Percentiles rank a stretch among this genome's conserved stretches.
Conservation (phyloP, 2,113 vertebrate genomes). For the Pluvianellus socialis region DNA sequence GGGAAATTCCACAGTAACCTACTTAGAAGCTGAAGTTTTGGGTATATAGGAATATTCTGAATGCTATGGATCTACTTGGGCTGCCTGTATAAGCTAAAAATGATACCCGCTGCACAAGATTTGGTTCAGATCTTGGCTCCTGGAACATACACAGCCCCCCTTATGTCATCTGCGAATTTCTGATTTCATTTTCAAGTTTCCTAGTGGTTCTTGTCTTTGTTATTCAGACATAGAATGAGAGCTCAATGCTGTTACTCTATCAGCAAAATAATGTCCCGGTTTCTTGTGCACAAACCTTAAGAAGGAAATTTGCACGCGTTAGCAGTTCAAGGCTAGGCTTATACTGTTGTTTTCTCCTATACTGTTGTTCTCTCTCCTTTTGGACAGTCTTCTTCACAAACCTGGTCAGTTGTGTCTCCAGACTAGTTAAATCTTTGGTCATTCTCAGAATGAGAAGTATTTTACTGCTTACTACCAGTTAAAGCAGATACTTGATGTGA, state of each 20-base stretch:
- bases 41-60: background rate
- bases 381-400: background rate
- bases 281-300: background rate
- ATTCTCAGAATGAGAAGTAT: background rate
- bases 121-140: background rate
- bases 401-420: background rate
- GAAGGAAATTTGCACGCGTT: background rate
- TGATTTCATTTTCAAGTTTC: background rate
- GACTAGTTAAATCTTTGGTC: background rate
- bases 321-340: background rate
- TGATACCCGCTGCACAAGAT: background rate
- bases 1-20: background rate
- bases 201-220: background rate
- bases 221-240: background rate
- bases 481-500: background rate
- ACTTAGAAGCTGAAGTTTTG: background rate
- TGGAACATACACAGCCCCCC: background rate
- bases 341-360: background rate
- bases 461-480: background rate
- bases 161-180: background rate
- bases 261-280: background rate
- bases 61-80: background rate
- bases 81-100: background rate
- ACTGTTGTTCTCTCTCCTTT: background rate
- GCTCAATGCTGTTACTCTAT: background rate